Conservation (phyloP, 2,113 vertebrate species). For the Hymenochirus boettgeri region DNA sequence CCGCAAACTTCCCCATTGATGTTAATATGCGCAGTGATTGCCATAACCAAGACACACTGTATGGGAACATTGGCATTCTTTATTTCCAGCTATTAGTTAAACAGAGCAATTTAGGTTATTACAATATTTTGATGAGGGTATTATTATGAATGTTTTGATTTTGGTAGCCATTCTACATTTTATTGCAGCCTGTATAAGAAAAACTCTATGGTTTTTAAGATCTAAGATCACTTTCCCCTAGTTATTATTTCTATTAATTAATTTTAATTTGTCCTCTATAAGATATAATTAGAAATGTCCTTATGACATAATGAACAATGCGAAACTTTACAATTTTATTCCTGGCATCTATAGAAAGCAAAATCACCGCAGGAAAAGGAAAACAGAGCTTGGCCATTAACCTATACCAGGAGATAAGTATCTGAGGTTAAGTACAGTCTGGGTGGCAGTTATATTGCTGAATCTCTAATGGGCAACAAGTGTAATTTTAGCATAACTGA, state of each 20-base stretch:
- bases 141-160: not conserved
- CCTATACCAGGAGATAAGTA: not conserved
- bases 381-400: not conserved
- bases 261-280: not conserved
- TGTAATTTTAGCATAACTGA: not conserved
- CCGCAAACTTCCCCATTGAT: no score
- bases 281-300: not conserved
- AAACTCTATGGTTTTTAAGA: no score
- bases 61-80: no score
- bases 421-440: conserved; percentile 3
- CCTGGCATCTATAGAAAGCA: not conserved
- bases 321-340: not conserved
- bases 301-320: not conserved
- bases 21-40: no score
- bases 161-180: not conserved
- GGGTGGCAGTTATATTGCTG: not conserved
- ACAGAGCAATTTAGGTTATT: no score
- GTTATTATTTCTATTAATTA: not conserved
- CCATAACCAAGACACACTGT: no score
- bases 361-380: not conserved
- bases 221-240: no score
- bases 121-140: no score
- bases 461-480: not conserved
- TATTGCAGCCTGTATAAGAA: not conserved
- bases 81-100: no score